Evolutionary conservation across 92 coral and sea anemone genomes (phyloP), one percentile per base, ranked within the genome.

Genomic region (Nematostella vectensis): DNA sequence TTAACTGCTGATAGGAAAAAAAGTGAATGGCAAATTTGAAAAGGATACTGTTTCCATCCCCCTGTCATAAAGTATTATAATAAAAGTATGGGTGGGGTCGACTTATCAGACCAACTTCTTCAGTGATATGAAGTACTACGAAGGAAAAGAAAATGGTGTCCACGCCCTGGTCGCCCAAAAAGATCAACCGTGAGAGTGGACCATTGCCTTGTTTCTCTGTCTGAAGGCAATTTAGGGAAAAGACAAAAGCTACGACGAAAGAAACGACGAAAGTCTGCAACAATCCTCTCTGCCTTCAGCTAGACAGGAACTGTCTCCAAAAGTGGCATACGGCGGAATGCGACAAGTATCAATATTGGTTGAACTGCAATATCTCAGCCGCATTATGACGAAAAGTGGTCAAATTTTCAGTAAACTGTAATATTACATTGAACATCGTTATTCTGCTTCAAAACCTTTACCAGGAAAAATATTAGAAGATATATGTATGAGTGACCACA

Each of bases 71-170:
- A 70, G 25, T 22, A 54, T n/a, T 70, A 70, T 25, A 70, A 54
- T 42, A 47, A 11, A 25, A 36, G 27, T 42, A 68, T 30, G 74
- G 74, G 74, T 17, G 74, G 74, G 19, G 58, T 68, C 37, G 70
- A 70, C 25, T 44, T 54, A 27, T 61, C 70, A 4, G 70, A 70
- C 29, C 77, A 70, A 26, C 63, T 70, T 24, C 55, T 68, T 13
- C 69, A 70, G 25, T 61, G 29, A 20, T 70, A 70, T 17, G 16
- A 29, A 57, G 51, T 58, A 19, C 25, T 67, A 57, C 25, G 40
- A 47, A 67, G 63, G 33, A 69, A 58, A 3, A n/a, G 68, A 25
- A 70, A 70, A 42, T 61, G 55, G 77, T 70, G 77, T 27, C 67
- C 60, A 20, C 48, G 59, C 11, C 52, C 57, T 22, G 68, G 76